Evolutionary conservation across 1,140 invertebrate genomes (phyloP).

Genomic region (Sarcophaga peregrina): DNA sequence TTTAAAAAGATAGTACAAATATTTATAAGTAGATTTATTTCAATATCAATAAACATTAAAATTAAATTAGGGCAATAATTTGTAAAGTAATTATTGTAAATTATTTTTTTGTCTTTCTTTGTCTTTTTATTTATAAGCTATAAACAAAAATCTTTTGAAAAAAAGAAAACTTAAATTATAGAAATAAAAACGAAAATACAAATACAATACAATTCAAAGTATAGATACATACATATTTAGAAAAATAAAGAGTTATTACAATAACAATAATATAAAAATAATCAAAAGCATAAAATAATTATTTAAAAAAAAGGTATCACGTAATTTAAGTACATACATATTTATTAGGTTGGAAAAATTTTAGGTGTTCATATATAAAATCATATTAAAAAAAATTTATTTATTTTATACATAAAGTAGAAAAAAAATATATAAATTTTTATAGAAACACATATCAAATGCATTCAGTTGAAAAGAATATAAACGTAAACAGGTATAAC

Average conservation of each 20-base stretch:
- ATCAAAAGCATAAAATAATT: background rate
- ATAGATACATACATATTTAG: constrained; percentile 4
- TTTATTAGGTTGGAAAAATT: background rate
- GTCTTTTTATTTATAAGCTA: background rate
- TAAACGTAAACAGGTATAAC: background rate
- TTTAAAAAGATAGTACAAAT: background rate
- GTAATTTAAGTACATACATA: constrained; percentile 14
- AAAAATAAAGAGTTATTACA: background rate
- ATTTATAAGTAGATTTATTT: background rate
- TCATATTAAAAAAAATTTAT: background rate
- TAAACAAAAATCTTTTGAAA: constrained; percentile 7
- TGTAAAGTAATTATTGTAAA: constrained; percentile 27
- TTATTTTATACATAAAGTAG: background rate
- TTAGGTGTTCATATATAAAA: background rate
- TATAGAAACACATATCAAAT: background rate
- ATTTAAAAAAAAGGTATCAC: constrained; percentile 17
- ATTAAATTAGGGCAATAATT: constrained; percentile 1
- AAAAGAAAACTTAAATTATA: constrained; percentile 1
- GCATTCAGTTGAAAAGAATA: constrained; percentile 10
- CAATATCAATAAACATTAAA: constrained; percentile 3
- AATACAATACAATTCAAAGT: background rate
- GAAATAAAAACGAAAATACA: background rate
- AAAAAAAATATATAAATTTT: background rate
- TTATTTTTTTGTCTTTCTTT: background rate
- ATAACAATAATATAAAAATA: background rate